phyloP scores from a whole-genome alignment of 2,113 vertebrate genomes.

The Lepidothrix coronata region DNA sequence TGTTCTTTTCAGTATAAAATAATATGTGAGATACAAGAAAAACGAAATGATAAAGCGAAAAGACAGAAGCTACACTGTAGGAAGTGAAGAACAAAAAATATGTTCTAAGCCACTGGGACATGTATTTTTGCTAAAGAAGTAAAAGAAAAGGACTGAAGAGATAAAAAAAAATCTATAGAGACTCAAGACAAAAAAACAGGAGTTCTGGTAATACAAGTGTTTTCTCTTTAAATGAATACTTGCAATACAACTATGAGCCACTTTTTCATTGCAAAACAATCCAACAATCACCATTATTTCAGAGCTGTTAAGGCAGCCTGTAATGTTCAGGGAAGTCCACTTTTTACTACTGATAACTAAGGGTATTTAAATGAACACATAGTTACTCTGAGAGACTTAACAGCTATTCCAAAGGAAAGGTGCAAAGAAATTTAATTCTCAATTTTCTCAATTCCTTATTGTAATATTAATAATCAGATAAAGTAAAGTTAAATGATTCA shows the following conservation, averaged over 20 bases:
- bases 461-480: slow-evolving; percentile 52
- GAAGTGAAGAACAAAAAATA: slow-evolving; percentile 17
- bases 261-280: background rate
- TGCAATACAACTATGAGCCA: background rate
- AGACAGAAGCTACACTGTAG: background rate
- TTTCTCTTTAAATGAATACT: background rate
- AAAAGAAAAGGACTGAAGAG: slow-evolving; percentile 25
- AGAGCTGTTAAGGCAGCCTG: background rate
- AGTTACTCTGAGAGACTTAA: background rate
- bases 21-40: background rate
- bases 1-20: background rate
- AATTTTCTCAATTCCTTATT: slow-evolving; percentile 25
- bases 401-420: background rate
- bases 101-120: background rate
- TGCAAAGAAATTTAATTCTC: slow-evolving; percentile 41
- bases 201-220: background rate
- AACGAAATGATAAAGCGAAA: slow-evolving; percentile 8
- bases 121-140: background rate
- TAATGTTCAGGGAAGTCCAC: background rate
- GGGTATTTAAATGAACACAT: slow-evolving; percentile 10
- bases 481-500: slow-evolving; percentile 50
- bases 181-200: slow-evolving; percentile 2
- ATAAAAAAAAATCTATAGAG: background rate
- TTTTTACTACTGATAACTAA: slow-evolving; percentile 14
- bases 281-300: background rate